Base-by-base conservation (phyloP, 2,113 vertebrate species). In the Brachypodius melanocephalos region DNA sequence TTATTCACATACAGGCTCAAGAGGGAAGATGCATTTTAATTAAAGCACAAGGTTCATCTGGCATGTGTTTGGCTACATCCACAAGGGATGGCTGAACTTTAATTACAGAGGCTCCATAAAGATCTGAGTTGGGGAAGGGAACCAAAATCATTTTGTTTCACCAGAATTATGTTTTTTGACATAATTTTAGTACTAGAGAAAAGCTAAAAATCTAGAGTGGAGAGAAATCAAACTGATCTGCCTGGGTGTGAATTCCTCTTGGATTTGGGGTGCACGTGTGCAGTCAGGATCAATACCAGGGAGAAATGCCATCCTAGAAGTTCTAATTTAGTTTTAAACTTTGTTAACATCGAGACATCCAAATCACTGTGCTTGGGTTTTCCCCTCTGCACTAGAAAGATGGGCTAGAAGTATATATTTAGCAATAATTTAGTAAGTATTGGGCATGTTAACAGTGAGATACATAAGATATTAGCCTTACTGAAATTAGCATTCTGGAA, bases 21-120 rank as follows among this genome's bases (percentile, higher is more conserved):
- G 59, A 69, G 61, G 81, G 77, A 87, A 87, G 62, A 74, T 43
- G 49, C n/a, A n/a, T 84, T 83, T 87, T 81, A 62, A 86, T 96
- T 81, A 79, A 92, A 71, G 28, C 42, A 52, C 42, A 2, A 42
- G 17, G 36, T 93, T 95, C 74, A 36, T 73, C 88, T 67, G 40
- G 34, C 52, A 26, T 17, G 18, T 87, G 57, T 61, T 87, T 95
- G 67, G 57, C 18, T 85, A 61, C 48, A 15, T 67, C 26, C 77
- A 59, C 45, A 46, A 38, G 43, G 46, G 46, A 95, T 80, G 71
- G 42, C 43, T 96, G 32, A 63, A 66, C 34, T 85, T 92, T 92
- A 93, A 59, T 78, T 95, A 72, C 8, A 79, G 45, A 77, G 22
- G 10, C 26, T 63, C 49, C 65, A 13, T 54, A 84, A 88, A 82